Base-by-base conservation (phyloP, 2,888 invertebrate species). In the Lordiphosa fenestrarum region DNA sequence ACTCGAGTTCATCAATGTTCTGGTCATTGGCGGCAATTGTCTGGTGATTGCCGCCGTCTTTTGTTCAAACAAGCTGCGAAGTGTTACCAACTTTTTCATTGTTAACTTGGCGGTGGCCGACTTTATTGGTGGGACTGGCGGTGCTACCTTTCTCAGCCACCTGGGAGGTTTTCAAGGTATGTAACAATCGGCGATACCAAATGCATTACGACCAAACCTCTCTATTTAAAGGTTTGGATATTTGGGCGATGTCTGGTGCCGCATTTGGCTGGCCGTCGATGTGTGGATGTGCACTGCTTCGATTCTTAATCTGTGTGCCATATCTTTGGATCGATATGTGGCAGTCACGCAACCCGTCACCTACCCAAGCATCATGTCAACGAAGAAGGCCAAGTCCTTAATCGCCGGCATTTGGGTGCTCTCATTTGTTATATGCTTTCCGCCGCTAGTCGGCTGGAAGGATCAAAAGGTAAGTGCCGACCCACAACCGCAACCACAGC, bases 241-340 rank as follows among this genome's bases (percentile, higher is more conserved):
- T 99, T 98, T 88, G 98, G n/a, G 98, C 48, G 95, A 95, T 89
- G 92, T 96, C 41, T 98, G 98, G 97, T 99, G 98, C 90, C 95
- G 96, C 63, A 93, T 97, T 71, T 99, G 98, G 98, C 91, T 99
- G 67, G 98, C 98, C 0, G 94, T 98, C 56, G 99, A 99, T 90
- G 98, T 99, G 9, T 98, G 98, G 97, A 95, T 98, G 95, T 98
- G 98, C 91, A 99, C 99, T 0, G 97, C 98, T 0, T 98, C 97
- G 78, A 98, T 98, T 84, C 92, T 98, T 76, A 98, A 98, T 90
- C 92, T 98, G 53, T 98, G 98, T 88, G 98, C 97, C 81, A 98
- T 98, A 87, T 97, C 97, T 12, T 91, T 98, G 87, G 96, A 96
- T 91, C 92, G 98, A 90, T 99, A 98, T 91, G 95, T 99, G 81